Base-by-base conservation (phyloP, 2,797 vertebrate species). In the Sebastes iracundus region DNA sequence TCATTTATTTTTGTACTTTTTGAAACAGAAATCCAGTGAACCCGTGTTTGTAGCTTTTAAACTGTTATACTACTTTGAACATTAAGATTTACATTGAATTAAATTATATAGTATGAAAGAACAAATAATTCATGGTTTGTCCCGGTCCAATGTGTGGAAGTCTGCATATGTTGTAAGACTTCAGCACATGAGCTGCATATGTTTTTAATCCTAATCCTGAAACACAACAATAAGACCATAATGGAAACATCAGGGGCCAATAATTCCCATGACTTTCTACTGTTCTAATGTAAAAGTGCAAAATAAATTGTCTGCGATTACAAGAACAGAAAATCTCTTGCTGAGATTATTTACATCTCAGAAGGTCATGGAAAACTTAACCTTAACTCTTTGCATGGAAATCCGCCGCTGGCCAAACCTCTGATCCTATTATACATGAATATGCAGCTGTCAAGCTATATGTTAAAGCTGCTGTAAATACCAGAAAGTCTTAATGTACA, bases 401-500 rank as follows among this genome's bases (percentile, higher is more conserved):
- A 75, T 72, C 70, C 1, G 0, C 35, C 3, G 1, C 52, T 38
- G 52, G 4, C 18, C 32, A 9, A 70, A 72, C 30, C 62, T 58
- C 58, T 86, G 82, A 90, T 86, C 82, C 66, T 85, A 35, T 90
- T 86, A 85, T 55, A 84, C 75, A 65, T 81, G 25, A 52, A 75
- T 25, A 66, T 81, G 49, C 82, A 88, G 73, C 86, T 90, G 79
- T 72, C 71, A 66, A 1, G 49, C 75, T 83, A 46, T 76, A 76
- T 81, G 65, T 87, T 78, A 79, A 87, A 87, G 55, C 77, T 60
- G 33, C 72, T 78, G 72, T 90, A 90, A 92, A 88, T 90, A 90
- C 81, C 72, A 80, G 30, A 66, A 63, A 32, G 68, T 84, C 46
- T 63, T 83, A 77, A 84, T 91, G 82, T 77, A 85, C 69, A 80